Evolutionary conservation across 1,140 invertebrate genomes (phyloP), one percentile per base, ranked within the genome.

Genomic region (Carcinoscorpius rotundicauda): DNA sequence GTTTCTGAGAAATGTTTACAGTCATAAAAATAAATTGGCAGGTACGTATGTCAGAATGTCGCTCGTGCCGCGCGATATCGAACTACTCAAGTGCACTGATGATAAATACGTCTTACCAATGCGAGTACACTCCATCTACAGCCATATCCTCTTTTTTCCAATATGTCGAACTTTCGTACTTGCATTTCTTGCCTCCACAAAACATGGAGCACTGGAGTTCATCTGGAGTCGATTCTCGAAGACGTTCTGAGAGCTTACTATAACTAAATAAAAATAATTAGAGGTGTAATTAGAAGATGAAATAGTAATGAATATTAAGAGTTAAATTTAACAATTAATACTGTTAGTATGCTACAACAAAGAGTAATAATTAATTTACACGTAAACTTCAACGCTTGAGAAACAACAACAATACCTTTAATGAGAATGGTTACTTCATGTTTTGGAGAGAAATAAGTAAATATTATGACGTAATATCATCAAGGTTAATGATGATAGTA

Each of bases 141-240:
- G 86, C 88, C 78, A 85, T 83, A 70, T 86, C 81, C n/a, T 85
- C 81, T 0, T 80, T 75, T 5, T 77, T 79, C 84, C 86, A 87
- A 56, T 79, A 75, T 63, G 83, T 82, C 3, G 83, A 79, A 65
- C 81, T 82, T 75, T 91, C 88, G 77, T 91, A 92, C 73, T 87
- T 86, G 77, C 89, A 93, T 68, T 83, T 82, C 58, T 82, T 80
- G 0, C 90, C 89, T 0, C 88, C 87, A 75, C 90, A 91, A 77
- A 90, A 89, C 67, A 90, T 81, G 5, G 85, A 84, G 71, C 87
- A 90, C 69, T 87, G 85, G 53, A 89, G 78, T 3, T 81, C 81
- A 1, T 82, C 78, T 0, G 87, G 87, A 0, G 86, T 79, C 10
- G 79, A 73, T 66, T 75, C 77, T 10, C 81, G 78, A 11, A 83